Conservation (phyloP, 2,113 vertebrate genomes). For the Ceyx melanurus region DNA sequence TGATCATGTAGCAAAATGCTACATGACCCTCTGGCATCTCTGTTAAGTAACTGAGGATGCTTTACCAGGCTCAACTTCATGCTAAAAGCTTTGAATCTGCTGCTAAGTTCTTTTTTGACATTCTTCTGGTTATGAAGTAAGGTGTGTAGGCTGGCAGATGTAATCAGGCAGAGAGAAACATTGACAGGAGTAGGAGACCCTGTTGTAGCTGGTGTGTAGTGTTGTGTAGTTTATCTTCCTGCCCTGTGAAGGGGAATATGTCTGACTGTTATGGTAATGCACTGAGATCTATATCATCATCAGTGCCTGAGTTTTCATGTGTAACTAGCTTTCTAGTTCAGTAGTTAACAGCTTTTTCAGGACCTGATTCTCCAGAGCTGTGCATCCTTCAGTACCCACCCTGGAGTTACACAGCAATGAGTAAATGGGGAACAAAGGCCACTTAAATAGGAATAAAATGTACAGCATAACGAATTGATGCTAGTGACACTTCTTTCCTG, state of each 20-base stretch:
- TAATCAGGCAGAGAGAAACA: not conserved
- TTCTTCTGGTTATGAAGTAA: not conserved
- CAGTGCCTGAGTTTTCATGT: not conserved
- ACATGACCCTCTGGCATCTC: not conserved
- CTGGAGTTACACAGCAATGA: not conserved
- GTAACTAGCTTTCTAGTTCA: not conserved
- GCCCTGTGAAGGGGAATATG: not conserved
- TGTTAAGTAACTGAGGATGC: not conserved
- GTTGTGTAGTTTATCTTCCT: not conserved
- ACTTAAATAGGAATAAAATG: not conserved
- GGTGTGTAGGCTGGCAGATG: not conserved
- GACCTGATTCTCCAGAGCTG: not conserved
- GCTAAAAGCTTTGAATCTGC: not conserved
- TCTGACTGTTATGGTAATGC: not conserved
- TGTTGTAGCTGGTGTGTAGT: not conserved
- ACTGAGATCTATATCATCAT: not conserved
- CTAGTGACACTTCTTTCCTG: not conserved
- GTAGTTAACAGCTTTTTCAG: not conserved
- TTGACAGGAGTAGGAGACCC: not conserved
- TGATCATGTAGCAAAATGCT: not conserved
- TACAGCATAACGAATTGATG: not conserved
- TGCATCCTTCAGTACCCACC: not conserved
- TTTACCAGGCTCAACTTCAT: not conserved
- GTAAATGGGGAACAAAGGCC: not conserved
- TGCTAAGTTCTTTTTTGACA: not conserved